A percentile compares a stretch with the other conserved stretches of the same genome.
Conservation (phyloP, 2,797 vertebrate genomes). For the Varecia variegata region DNA sequence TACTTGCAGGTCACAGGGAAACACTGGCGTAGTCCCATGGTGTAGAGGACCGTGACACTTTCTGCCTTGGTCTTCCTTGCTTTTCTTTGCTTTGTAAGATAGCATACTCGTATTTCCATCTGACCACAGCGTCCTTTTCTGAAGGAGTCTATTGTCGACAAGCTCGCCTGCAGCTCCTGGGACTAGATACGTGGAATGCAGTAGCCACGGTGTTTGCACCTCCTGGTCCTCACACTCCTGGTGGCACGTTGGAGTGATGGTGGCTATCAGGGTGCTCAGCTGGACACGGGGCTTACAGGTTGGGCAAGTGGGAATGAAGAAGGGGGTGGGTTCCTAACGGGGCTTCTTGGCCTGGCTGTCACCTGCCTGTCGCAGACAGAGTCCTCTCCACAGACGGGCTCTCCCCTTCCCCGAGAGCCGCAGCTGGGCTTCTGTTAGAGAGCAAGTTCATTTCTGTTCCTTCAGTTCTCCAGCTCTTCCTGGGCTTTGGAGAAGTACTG, state of each 20-base stretch:
- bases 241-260: not conserved
- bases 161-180: not conserved
- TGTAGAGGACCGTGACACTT: rapidly evolving
- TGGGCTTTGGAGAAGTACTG: not conserved
- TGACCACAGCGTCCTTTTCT: no score
- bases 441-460: not conserved
- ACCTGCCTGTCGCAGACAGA: no score
- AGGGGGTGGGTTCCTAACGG: not conserved
- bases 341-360: not conserved
- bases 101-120: rapidly evolving
- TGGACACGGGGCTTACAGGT: not conserved
- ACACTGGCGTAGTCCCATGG: rapidly evolving
- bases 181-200: not conserved
- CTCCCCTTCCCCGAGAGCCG: no score
- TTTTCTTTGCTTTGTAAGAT: not conserved
- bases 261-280: rapidly evolving
- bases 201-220: not conserved
- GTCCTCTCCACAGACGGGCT: rapidly evolving
- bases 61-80: not conserved
- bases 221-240: not conserved
- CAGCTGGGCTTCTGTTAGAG: not conserved
- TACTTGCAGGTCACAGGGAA: not conserved
- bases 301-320: rapidly evolving
- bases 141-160: rapidly evolving
- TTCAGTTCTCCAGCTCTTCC: not conserved